These are phyloP conservation scores for Blennius ocellaris DNA, from an alignment of 2,113 vertebrate genomes.

Conservation along the genomic window DNA sequence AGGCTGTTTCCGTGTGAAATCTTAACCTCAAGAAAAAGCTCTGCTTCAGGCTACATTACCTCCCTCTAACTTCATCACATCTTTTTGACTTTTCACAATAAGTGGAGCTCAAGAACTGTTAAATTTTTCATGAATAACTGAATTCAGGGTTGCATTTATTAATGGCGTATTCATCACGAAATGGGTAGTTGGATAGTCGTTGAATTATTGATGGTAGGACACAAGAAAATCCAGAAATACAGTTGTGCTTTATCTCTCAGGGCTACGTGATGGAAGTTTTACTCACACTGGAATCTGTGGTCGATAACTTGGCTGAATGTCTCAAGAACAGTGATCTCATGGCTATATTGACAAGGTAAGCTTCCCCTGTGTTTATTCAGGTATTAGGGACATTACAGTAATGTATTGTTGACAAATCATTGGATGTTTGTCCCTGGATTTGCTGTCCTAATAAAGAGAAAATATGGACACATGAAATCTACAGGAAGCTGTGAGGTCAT, in stretches of 20 bases:
- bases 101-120: background rate
- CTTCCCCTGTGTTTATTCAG: too few species aligned
- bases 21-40: background rate
- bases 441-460: too few species aligned
- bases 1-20: background rate
- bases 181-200: background rate
- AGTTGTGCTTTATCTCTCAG: slow-evolving; percentile 65
- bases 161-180: too few species aligned
- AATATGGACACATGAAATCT: too few species aligned
- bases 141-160: too few species aligned
- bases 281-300: slow-evolving; percentile 93
- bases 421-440: too few species aligned
- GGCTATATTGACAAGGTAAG: slow-evolving; percentile 89
- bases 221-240: background rate
- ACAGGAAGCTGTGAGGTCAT: too few species aligned
- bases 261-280: slow-evolving; percentile 97
- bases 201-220: background rate
- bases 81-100: background rate
- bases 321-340: slow-evolving; percentile 93
- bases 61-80: background rate
- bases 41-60: background rate
- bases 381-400: too few species aligned
- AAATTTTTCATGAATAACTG: too few species aligned
- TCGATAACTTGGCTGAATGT: slow-evolving; percentile 95
- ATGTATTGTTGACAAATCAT: too few species aligned